Base-by-base conservation (phyloP, 2,797 vertebrate genomes). In the Jordanella pulchra region DNA sequence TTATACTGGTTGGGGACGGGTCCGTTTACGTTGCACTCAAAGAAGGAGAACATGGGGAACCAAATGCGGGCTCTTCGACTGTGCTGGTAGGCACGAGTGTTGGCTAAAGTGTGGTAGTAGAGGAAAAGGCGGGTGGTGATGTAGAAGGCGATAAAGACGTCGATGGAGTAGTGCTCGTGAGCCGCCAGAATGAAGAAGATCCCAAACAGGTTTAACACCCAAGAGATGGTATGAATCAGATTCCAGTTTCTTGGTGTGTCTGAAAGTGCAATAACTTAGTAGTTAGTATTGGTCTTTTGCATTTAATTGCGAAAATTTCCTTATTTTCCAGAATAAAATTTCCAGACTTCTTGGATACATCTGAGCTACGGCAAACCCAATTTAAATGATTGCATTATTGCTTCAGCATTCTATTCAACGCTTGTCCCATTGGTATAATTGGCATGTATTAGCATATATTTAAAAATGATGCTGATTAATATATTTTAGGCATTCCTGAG, bases 41-140 rank as follows among this genome's bases (percentile, higher is more conserved):
- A 99, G 89, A 99, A 99, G 28, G 96, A 99, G 91, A 99, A 99
- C 96, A 99, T 97, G 0, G 97, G 97, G 87, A 99, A 99, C 97
- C 97, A 99, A 84, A 99, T 97, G 63, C 97, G 96, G 0, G 97
- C 97, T 73, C 97, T 94, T 21, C 97, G 95, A 80, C 97, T 98
- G 65, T 99, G 97, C 68, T 97, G 97, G 92, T 96, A 97, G 1
- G 97, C 97, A 64, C 96, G 96, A 0, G 97, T 98, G 91, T 98
- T 98, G 72, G 97, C 97, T 85, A 99, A 81, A 0, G 97, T 99
- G 88, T 99, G 97, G 89, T 99, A 99, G 91, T 99, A 99, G 81
- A 99, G 91, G 89, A 99, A 99, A 58, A 99, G 96, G 90, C 97
- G 96, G 17, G 97, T 99, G 65, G 97, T 99, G 90, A 99, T 98